Evolutionary conservation across 2,797 vertebrate species (phyloP).

Genomic region (Paratrypauchen microcephalus): DNA sequence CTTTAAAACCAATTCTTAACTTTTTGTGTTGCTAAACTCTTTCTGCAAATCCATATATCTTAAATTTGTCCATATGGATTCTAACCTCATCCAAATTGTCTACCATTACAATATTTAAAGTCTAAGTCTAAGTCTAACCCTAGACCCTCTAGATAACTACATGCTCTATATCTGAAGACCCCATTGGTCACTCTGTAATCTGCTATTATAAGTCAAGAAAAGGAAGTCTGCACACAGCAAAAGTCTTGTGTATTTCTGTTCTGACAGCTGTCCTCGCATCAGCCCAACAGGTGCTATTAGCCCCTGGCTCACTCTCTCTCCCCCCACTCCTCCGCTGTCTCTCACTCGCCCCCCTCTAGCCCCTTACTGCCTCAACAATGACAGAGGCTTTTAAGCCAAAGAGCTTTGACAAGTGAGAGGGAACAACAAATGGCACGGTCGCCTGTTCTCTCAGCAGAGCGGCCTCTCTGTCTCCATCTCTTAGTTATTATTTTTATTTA

Average conservation of each 20-base stretch:
- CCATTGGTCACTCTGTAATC: not conserved
- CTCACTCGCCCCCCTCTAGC: slow-evolving; percentile 50
- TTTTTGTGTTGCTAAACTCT: not conserved
- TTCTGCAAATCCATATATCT: not conserved
- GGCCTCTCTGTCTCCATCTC: slow-evolving; percentile 66
- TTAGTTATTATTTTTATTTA: slow-evolving; percentile 92
- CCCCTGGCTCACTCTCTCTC: slow-evolving; percentile 54
- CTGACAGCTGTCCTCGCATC: slow-evolving; percentile 87
- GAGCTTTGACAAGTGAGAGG: slow-evolving; percentile 92
- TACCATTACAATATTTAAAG: not conserved
- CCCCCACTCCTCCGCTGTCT: slow-evolving; percentile 38
- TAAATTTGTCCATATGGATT: not conserved
- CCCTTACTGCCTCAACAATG: slow-evolving; percentile 80
- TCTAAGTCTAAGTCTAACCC: too few species aligned
- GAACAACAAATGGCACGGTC: slow-evolving; percentile 89
- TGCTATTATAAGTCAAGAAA: slow-evolving; percentile 25
- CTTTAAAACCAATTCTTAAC: not conserved
- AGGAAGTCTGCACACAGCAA: slow-evolving; percentile 13
- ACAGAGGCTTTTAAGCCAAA: slow-evolving; percentile 90
- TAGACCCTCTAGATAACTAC: not conserved
- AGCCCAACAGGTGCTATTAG: slow-evolving; percentile 92
- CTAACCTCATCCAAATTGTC: not conserved
- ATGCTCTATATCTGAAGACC: not conserved
- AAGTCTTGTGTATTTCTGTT: slow-evolving; percentile 30
- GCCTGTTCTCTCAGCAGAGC: slow-evolving; percentile 79